Percentiles rank a stretch among this genome's conserved stretches.
Evolutionary conservation across 1,140 invertebrate genomes (phyloP).

Genomic region (Drosophila pandora): DNA sequence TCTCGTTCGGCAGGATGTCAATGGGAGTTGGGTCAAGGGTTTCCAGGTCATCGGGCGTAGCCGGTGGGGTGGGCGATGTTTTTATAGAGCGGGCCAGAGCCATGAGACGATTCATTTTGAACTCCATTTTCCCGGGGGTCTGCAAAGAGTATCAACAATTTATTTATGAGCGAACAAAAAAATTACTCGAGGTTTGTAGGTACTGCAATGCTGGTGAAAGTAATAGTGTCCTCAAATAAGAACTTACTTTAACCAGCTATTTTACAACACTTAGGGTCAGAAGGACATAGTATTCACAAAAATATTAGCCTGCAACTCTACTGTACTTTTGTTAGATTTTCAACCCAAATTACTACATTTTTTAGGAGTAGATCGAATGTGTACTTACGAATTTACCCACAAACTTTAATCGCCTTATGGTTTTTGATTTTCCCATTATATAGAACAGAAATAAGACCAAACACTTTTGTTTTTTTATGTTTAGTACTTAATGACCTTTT

Average conservation of each 20-base stretch:
- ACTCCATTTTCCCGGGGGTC: conserved; percentile 24
- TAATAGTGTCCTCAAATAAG: too few species aligned
- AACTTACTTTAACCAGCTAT: not conserved
- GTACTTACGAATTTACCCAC: conserved; percentile 3
- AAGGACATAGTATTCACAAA: not conserved
- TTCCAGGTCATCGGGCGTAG: conserved; percentile 1
- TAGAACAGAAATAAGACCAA: not conserved
- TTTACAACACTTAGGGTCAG: not conserved
- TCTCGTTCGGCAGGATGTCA: conserved; percentile 63
- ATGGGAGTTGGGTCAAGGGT: conserved; percentile 21
- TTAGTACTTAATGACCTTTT: not conserved
- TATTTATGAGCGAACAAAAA: not conserved
- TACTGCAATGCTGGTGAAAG: too few species aligned
- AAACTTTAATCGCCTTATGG: not conserved
- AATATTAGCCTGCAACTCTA: not conserved
- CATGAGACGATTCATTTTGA: conserved; percentile 22
- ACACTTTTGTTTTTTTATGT: not conserved
- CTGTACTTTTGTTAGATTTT: not conserved
- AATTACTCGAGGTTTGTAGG: too few species aligned
- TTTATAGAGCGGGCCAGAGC: conserved; percentile 18
- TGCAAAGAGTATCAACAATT: not conserved
- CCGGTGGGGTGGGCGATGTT: conserved; percentile 6
- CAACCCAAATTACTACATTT: not conserved
- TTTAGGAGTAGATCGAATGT: not conserved
- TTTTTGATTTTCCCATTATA: not conserved